A percentile compares a stretch with the other conserved stretches of the same genome.
Evolutionary conservation across 30 jellyfish, hydroid and myxozoan genomes (phyloP).

Genomic region (Aurelia sp.): DNA sequence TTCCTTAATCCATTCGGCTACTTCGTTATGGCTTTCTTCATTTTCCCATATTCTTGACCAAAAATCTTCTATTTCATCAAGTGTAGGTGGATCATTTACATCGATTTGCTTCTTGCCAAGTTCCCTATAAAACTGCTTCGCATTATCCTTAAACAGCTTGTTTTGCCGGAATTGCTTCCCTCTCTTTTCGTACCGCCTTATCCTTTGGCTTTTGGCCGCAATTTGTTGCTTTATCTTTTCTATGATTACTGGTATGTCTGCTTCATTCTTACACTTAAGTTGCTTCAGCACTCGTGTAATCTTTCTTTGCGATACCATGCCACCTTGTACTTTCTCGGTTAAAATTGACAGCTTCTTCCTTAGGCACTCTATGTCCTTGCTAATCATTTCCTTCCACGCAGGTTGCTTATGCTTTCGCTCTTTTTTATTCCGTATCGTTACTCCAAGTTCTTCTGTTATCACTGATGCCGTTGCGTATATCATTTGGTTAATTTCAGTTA

Average conservation of each 20-base stretch:
- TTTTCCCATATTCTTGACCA: background rate
- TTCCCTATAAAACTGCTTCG: too few species aligned
- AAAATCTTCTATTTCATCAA: background rate
- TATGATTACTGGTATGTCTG: background rate
- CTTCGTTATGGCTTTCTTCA: background rate
- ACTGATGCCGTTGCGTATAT: constrained; percentile 11
- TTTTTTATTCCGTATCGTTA: background rate
- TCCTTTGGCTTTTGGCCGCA: constrained; percentile 32
- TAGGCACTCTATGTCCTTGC: constrained; percentile 23
- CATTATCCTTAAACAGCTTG: background rate
- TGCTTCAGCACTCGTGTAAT: background rate
- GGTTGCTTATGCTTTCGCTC: constrained; percentile 15
- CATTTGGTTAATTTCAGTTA: background rate
- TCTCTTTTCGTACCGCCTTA: constrained; percentile 32
- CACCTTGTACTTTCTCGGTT: constrained; percentile 15
- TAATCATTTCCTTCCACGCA: constrained; percentile 18
- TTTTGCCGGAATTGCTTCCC: background rate
- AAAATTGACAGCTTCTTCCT: constrained; percentile 18
- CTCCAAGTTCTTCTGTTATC: background rate
- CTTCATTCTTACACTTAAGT: background rate
- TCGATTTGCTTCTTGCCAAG: too few species aligned
- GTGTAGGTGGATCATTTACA: background rate
- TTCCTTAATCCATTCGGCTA: background rate
- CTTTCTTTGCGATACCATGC: background rate
- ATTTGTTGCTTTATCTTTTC: constrained; percentile 45